Base-by-base conservation (phyloP, 2,113 vertebrate species). In the Tychaedon coryphoeus region DNA sequence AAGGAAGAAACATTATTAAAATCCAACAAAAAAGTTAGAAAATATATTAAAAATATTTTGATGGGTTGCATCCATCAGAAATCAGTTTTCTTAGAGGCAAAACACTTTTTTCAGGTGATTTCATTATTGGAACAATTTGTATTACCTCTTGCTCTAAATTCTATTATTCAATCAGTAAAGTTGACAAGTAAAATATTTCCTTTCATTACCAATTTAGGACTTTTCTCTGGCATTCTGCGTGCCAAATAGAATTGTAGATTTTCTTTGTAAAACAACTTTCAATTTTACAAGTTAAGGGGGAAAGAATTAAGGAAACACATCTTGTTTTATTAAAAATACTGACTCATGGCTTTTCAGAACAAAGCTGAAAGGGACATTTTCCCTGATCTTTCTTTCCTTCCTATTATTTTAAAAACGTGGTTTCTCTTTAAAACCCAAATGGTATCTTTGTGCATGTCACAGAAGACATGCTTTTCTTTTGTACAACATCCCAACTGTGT, bases 91-190 rank as follows among this genome's bases (percentile, higher is more conserved):
- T 54, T 82, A 73, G 25, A 88, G 53, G 40, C 14, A 73, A 79
- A 92, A 53, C 1, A 18, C 66, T 93, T 92, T 82, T 86, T n/a
- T 78, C 34, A 92, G 40, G 26, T 79, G 38, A 66, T 72, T 80
- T 90, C 60, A 88, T 50, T 86, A 48, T 90, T 45, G 87, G 42
- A 88, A 92, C 14, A 60, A n/a, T 70, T 88, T 95, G 84, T 90
- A 81, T 84, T 45, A 86, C 42, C 96, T 96, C 38, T 81, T 80
- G 66, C 26, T 92, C 34, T 86, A 56, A 93, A 79, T 94, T 92
- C 43, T 77, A 70, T 92, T 95, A 78, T 58, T 95, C 89, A 90
- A 6, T 88, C 48, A 75, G 51, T 74, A 69, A 45, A 90, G 20
- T 19, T 77, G 86, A 92, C 76, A 89, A 86, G 90, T 48, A 79